A percentile compares a stretch with the other conserved stretches of the same genome.
phyloP scores from a whole-genome alignment of 1,140 invertebrate genomes.

The Drosophila murphyi region DNA sequence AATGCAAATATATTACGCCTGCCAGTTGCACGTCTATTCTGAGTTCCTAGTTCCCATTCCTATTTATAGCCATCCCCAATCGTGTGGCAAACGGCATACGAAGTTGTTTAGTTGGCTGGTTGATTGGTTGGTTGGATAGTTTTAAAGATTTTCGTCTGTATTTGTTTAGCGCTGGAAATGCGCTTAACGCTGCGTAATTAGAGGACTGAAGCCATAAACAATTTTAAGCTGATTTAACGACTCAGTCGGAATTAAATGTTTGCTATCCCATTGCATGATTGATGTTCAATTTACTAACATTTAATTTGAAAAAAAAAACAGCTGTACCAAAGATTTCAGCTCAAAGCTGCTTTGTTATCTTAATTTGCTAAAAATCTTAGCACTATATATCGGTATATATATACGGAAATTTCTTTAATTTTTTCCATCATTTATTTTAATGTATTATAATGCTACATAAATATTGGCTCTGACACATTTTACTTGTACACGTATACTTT shows the following conservation, averaged over 20 bases:
- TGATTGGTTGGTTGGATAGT: constrained; percentile 8
- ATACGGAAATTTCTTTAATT: no score
- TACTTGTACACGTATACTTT: no score
- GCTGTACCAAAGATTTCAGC: no score
- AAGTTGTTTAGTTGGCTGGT: constrained; percentile 8
- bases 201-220: constrained; percentile 53
- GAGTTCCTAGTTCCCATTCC: background rate
- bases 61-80: constrained; percentile 3
- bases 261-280: constrained; percentile 12
- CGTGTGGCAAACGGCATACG: background rate
- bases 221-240: constrained; percentile 65
- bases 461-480: no score
- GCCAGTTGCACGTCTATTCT: constrained; percentile 18
- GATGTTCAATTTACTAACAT: constrained; percentile 11
- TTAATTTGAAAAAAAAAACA: background rate
- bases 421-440: no score
- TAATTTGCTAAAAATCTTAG: no score
- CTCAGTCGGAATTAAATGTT: constrained; percentile 12
- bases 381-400: no score
- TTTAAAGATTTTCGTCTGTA: constrained; percentile 41
- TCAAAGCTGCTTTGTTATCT: no score
- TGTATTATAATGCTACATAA: no score
- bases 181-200: constrained; percentile 72
- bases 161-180: constrained; percentile 52
- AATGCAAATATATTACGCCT: constrained; percentile 78